These are phyloP conservation scores for Seriola dumerili DNA, from an alignment of 2,113 vertebrate species.

Conservation along the genomic window DNA sequence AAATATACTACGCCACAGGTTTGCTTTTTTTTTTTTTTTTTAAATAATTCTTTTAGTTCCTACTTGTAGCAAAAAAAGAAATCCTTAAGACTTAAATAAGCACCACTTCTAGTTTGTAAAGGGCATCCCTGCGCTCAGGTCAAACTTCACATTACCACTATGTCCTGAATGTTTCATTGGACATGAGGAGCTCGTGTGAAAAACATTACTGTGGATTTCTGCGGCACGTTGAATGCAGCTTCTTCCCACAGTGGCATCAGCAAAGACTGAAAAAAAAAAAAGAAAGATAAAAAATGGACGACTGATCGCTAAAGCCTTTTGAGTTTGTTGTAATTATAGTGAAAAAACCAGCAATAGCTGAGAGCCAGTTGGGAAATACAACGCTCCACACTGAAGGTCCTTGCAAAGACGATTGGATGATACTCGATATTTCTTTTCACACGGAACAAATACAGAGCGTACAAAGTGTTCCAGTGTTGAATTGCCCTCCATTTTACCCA, in stretches of 20 bases:
- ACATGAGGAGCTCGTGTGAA: background rate
- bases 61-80: too few relatives aligned
- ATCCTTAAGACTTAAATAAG: too few relatives aligned
- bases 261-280: conserved; percentile 1
- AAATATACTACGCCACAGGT: too few relatives aligned
- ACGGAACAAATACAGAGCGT: background rate
- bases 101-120: background rate
- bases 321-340: background rate
- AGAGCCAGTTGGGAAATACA: background rate
- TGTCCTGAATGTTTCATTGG: background rate
- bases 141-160: background rate
- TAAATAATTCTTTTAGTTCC: too few relatives aligned
- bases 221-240: background rate
- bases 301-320: background rate
- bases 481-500: background rate
- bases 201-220: background rate
- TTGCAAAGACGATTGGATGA: background rate
- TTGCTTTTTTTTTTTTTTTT: too few relatives aligned
- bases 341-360: background rate
- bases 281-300: background rate
- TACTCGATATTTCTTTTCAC: conserved; percentile 10
- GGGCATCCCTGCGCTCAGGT: background rate
- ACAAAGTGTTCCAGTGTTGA: conserved; percentile 5
- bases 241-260: background rate
- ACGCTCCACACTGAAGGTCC: background rate